These are phyloP conservation scores for Rhamphomyia laevipes DNA, from an alignment of 2,888 invertebrate species.

Conservation along the genomic window DNA sequence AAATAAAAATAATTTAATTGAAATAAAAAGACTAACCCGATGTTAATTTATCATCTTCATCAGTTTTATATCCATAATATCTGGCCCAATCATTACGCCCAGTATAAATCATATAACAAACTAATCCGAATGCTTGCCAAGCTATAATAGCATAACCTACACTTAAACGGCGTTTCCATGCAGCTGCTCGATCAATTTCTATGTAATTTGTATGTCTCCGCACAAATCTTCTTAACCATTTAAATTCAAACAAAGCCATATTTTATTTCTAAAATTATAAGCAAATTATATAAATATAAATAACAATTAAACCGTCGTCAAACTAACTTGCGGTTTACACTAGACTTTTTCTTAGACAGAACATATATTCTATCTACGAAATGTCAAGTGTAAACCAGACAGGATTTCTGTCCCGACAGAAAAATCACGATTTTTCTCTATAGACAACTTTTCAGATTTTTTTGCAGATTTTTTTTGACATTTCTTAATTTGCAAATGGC, in stretches of 20 bases:
- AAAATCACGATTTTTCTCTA: too few relatives aligned
- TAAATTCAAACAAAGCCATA: conserved; percentile 38
- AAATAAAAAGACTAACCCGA: conserved; percentile 41
- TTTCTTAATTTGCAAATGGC: too few relatives aligned
- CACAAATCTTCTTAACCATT: conserved; percentile 42
- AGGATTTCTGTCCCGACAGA: too few relatives aligned
- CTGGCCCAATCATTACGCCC: conserved; percentile 59
- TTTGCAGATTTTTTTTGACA: too few relatives aligned
- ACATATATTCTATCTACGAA: too few relatives aligned
- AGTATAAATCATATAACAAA: conserved; percentile 44
- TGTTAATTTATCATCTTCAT: conserved; percentile 44
- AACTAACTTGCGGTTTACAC: too few relatives aligned
- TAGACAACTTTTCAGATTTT: too few relatives aligned
- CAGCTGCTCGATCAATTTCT: conserved; percentile 39
- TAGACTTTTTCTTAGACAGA: too few relatives aligned
- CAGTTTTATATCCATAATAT: conserved; percentile 49
- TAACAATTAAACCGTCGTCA: too few relatives aligned
- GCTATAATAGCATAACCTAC: conserved; percentile 51
- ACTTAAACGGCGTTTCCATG: conserved; percentile 52
- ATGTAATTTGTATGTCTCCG: conserved; percentile 41
- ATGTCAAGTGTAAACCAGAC: too few relatives aligned
- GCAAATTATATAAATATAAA: too few relatives aligned
- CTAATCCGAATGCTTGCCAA: conserved; percentile 60
- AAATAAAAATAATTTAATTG: neutral
- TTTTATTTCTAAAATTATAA: too few relatives aligned